A percentile compares a stretch with the other conserved stretches of the same genome.
Evolutionary conservation across 2,797 vertebrate genomes (phyloP).

Genomic region (Masticophis lateralis): DNA sequence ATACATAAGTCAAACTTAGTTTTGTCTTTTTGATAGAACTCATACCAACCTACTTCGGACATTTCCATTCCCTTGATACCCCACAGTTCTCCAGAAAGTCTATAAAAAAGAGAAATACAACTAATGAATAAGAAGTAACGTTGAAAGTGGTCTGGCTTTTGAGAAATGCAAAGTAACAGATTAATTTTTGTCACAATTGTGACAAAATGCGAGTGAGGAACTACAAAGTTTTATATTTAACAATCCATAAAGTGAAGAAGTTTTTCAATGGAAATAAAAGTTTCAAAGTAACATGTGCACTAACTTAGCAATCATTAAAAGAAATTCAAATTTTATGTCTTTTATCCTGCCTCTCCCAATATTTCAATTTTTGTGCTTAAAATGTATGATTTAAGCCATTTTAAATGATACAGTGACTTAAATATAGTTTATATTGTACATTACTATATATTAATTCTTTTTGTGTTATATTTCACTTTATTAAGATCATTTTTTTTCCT

Average conservation of each 20-base stretch:
- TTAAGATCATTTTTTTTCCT: neutral
- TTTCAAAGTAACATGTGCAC: neutral
- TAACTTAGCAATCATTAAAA: neutral
- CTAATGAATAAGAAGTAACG: neutral
- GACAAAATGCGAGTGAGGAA: neutral
- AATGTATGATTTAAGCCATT: neutral
- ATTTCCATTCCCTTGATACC: neutral
- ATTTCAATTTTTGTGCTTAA: neutral
- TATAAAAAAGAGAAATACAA: neutral
- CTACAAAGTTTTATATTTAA: neutral
- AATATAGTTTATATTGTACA: neutral
- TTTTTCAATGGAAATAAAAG: neutral
- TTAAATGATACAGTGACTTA: neutral
- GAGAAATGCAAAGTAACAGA: neutral
- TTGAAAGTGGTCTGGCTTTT: neutral
- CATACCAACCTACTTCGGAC: neutral
- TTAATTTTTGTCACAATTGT: neutral
- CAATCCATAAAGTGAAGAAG: neutral
- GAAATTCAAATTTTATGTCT: neutral
- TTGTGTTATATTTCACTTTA: neutral
- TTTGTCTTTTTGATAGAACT: neutral
- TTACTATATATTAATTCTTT: neutral
- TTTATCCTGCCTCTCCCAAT: neutral
- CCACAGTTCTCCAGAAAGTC: neutral
- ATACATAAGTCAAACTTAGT: neutral